Conservation (phyloP, 2,888 invertebrate species). For the Hesperia comma region DNA sequence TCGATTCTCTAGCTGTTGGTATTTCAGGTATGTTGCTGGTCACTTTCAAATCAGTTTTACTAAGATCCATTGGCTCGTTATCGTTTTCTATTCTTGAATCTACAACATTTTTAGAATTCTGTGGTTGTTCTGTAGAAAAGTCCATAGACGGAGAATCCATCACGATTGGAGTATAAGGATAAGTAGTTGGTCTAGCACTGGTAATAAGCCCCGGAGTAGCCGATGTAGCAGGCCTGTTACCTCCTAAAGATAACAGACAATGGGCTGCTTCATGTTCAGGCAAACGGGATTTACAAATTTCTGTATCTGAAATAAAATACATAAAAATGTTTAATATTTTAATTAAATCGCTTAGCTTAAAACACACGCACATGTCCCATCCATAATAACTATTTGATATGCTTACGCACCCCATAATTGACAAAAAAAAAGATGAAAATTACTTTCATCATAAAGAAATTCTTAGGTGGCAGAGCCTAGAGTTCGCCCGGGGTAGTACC, state of each 20-base stretch:
- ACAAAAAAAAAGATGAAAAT: too few species aligned
- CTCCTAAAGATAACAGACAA: constrained; percentile 90
- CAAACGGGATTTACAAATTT: constrained; percentile 87
- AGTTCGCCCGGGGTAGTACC: too few species aligned
- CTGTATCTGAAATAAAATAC: constrained; percentile 77
- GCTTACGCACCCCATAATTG: too few species aligned
- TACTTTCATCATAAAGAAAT: too few species aligned
- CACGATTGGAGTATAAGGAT: constrained; percentile 84
- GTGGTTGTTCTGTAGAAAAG: constrained; percentile 60
- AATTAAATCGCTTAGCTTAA: too few species aligned
- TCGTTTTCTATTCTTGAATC: constrained; percentile 72
- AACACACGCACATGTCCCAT: too few species aligned
- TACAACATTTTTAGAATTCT: constrained; percentile 52
- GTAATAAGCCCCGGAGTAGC: constrained; percentile 83
- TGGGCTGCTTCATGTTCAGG: constrained; percentile 94
- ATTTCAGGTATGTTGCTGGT: constrained; percentile 76
- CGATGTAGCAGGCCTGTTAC: constrained; percentile 79
- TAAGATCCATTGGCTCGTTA: constrained; percentile 82
- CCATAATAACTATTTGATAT: too few species aligned
- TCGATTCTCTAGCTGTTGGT: constrained; percentile 85
- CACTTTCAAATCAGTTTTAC: constrained; percentile 70
- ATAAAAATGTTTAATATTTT: not conserved
- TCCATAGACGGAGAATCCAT: constrained; percentile 60
- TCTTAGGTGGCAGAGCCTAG: too few species aligned
- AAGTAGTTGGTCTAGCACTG: constrained; percentile 86